A percentile compares a stretch with the other conserved stretches of the same genome.
These are phyloP conservation scores for Cichladusa arquata DNA, from an alignment of 2,113 vertebrate genomes.

Conservation along the genomic window DNA sequence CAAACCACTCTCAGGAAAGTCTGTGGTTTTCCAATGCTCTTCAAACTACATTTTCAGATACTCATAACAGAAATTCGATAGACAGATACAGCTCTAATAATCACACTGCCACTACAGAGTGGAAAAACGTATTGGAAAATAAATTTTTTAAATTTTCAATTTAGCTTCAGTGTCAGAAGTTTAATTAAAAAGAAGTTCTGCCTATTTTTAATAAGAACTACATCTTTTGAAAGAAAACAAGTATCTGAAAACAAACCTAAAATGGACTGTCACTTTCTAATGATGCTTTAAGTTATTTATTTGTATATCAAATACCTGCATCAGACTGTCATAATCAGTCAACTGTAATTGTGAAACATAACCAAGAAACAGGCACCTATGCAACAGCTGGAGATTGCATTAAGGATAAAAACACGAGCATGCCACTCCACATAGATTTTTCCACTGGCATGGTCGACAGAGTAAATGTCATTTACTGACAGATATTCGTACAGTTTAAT, in stretches of 20 bases:
- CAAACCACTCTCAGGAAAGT: neutral
- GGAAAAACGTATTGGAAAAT: neutral
- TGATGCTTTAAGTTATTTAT: neutral
- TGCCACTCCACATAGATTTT: neutral
- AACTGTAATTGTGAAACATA: neutral
- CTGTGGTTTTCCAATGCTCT: neutral
- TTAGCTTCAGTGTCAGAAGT: neutral
- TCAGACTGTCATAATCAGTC: neutral
- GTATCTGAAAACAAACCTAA: neutral
- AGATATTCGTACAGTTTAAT: neutral
- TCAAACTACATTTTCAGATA: neutral
- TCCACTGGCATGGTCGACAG: neutral
- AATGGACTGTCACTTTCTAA: neutral
- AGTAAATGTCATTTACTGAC: neutral
- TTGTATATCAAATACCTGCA: neutral
- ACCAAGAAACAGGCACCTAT: neutral
- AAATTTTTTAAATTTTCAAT: neutral
- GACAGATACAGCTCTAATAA: neutral
- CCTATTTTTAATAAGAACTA: neutral
- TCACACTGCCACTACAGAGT: neutral
- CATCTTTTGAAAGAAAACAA: neutral
- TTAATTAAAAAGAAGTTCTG: neutral
- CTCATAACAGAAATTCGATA: neutral
- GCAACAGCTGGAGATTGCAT: neutral
- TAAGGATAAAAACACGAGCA: neutral